These are phyloP conservation scores for Ochotona curzoniae DNA, from an alignment of 2,113 vertebrate species.

Conservation along the genomic window DNA sequence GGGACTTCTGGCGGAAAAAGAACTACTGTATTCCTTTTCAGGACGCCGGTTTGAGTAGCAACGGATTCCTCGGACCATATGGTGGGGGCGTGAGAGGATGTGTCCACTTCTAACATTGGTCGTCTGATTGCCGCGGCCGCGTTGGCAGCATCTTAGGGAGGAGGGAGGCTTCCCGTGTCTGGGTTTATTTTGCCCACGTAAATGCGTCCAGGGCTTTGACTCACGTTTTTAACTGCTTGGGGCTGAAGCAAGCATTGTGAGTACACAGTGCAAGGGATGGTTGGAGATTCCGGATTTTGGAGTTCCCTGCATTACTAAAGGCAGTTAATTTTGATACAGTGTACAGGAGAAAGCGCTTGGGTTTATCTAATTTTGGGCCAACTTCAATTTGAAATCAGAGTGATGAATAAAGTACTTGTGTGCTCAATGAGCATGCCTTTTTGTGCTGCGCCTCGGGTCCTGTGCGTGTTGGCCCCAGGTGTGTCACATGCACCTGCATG, in stretches of 20 bases:
- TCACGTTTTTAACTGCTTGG: not conserved
- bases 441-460: not conserved
- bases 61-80: not conserved
- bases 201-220: constrained; percentile 7
- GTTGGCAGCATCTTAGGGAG: not conserved
- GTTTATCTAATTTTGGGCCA: constrained; percentile 14
- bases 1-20: not conserved
- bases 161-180: not conserved
- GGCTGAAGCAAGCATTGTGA: not conserved
- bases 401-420: not conserved
- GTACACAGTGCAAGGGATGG: not conserved
- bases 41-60: not conserved
- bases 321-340: not conserved
- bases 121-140: not conserved
- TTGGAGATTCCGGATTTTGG: not conserved
- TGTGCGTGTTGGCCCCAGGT: not conserved
- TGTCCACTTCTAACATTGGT: not conserved
- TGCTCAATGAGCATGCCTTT: not conserved
- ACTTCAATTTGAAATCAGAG: constrained; percentile 31
- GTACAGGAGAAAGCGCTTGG: not conserved
- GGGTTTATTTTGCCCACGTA: not conserved
- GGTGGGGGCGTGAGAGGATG: not conserved
- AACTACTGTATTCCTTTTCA: not conserved
- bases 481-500: not conserved
- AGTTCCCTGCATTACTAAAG: not conserved